Conservation (phyloP, 2,888 invertebrate genomes). For the Acleris laterana region DNA sequence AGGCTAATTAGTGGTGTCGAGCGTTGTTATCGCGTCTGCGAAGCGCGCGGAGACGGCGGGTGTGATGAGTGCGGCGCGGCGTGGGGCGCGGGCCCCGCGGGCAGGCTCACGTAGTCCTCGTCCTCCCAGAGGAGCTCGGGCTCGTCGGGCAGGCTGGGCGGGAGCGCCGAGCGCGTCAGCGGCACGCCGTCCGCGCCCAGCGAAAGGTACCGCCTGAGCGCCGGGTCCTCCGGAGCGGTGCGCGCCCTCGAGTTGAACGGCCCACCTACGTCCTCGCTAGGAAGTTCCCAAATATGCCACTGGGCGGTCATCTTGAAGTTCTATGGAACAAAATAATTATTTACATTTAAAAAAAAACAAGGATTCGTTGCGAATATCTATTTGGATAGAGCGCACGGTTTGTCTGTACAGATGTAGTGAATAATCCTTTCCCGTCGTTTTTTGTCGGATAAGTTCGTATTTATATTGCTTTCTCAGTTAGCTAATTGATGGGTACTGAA, state of each 20-base stretch:
- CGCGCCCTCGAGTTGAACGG: slow-evolving; percentile 86
- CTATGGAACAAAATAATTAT: slow-evolving; percentile 57
- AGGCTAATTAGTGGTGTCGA: slow-evolving; percentile 23
- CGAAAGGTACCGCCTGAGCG: slow-evolving; percentile 85
- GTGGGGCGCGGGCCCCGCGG: slow-evolving; percentile 43
- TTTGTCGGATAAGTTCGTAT: too few relatives aligned
- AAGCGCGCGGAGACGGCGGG: slow-evolving; percentile 1
- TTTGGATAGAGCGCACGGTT: too few relatives aligned
- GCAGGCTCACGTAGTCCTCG: slow-evolving; percentile 87
- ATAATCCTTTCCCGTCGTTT: too few relatives aligned
- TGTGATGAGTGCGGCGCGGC: slow-evolving; percentile 27
- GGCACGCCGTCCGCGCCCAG: slow-evolving; percentile 85
- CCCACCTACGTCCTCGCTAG: slow-evolving; percentile 84
- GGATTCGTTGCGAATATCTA: too few relatives aligned
- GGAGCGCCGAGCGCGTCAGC: slow-evolving; percentile 82
- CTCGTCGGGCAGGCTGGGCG: slow-evolving; percentile 76
- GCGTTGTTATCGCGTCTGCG: slow-evolving; percentile 19
- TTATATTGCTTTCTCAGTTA: too few relatives aligned
- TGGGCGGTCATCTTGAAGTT: slow-evolving; percentile 86
- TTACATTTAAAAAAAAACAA: too few relatives aligned
- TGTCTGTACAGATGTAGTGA: too few relatives aligned
- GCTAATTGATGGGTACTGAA: too few relatives aligned
- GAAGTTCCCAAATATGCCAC: slow-evolving; percentile 75
- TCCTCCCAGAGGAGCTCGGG: slow-evolving; percentile 87
- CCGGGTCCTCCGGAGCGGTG: slow-evolving; percentile 75